Evolutionary conservation across 2,888 invertebrate species (phyloP).

Genomic region (Colostygia pectinataria): DNA sequence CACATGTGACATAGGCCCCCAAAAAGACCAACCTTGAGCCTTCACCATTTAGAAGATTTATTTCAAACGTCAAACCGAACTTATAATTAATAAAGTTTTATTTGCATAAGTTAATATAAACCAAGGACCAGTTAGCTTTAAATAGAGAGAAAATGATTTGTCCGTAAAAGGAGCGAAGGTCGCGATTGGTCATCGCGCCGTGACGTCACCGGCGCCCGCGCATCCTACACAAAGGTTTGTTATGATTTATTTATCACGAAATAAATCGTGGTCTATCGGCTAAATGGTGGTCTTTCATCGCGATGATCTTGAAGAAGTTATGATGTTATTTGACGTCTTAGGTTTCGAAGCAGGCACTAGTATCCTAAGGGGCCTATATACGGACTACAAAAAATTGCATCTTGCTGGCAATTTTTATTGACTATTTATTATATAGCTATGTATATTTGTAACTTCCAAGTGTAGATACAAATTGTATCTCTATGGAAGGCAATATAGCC

Average conservation of each 20-base stretch:
- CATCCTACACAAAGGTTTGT: slow-evolving; percentile 64
- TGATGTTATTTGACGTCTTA: slow-evolving; percentile 10
- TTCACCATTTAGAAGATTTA: slow-evolving; percentile 12
- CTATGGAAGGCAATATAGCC: no score
- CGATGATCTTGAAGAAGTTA: slow-evolving; percentile 15
- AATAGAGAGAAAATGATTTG: slow-evolving; percentile 26
- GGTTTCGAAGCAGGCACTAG: slow-evolving; percentile 1
- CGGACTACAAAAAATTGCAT: no score
- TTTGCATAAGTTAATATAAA: slow-evolving; percentile 13
- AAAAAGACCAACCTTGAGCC: no score
- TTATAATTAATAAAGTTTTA: slow-evolving; percentile 13
- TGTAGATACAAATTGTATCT: no score
- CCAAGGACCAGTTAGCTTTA: slow-evolving; percentile 20
- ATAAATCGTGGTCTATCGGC: slow-evolving; percentile 51
- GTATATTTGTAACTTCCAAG: no score
- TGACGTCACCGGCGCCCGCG: slow-evolving; percentile 68
- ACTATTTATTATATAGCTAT: no score
- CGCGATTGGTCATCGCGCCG: slow-evolving; percentile 36
- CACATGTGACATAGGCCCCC: no score
- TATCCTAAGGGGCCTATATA: no score
- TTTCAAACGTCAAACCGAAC: slow-evolving; percentile 13
- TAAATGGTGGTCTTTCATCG: slow-evolving; percentile 39
- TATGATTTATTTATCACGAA: slow-evolving; percentile 68
- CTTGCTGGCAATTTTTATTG: no score
- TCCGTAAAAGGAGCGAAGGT: slow-evolving; percentile 25